Evolutionary conservation across 64 coral and sea anemone species (phyloP), one percentile per base, ranked within the genome.

Genomic region (Actinia tenebrosa): DNA sequence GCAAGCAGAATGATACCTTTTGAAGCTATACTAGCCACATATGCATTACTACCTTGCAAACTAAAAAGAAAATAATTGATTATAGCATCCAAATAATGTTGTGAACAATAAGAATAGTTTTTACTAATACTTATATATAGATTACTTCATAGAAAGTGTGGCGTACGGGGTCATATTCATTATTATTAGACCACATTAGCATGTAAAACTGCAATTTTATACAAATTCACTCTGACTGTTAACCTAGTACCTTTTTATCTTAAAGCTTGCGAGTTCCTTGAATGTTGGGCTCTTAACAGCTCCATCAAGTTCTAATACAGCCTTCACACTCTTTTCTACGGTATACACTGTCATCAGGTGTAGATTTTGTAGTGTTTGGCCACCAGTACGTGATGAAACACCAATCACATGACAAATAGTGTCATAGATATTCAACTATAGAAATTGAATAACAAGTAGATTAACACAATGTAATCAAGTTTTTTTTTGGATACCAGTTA

Each of bases 341-440:
- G 87, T 92, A 56, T 93, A 89, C 26, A 89, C 90, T 64, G 86
- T 90, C 54, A 99, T 79, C 84, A 99, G 86, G 42, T 99, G 61
- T 45, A 99, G 84, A 78, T 99, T 99, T 64, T 99, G 97, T 78
- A 95, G 87, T 1, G 92, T 86, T 45, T 95, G 97, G 6, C 97
- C 97, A 86, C 97, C 97, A 75, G 93, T 93, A 30, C 97, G 88
- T 27, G 93, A 94, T 86, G 97, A 99, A 45, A 93, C 87, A 46
- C 87, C 86, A 84, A 99, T 92, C 4, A 92, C 88, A 75, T 91
- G 75, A 83, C 93, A 95, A 77, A 99, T 89, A 5, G 89, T 88
- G 71, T 99, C 93, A 87, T 95, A 92, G 43, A 99, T 86, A 81
- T 90, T 93, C 56, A 99, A 83, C 97, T 99, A 81, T 80, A 90